These are phyloP conservation scores for Zhuqinia jingwanae DNA, from an alignment of 2,888 invertebrate genomes.

Conservation along the genomic window DNA sequence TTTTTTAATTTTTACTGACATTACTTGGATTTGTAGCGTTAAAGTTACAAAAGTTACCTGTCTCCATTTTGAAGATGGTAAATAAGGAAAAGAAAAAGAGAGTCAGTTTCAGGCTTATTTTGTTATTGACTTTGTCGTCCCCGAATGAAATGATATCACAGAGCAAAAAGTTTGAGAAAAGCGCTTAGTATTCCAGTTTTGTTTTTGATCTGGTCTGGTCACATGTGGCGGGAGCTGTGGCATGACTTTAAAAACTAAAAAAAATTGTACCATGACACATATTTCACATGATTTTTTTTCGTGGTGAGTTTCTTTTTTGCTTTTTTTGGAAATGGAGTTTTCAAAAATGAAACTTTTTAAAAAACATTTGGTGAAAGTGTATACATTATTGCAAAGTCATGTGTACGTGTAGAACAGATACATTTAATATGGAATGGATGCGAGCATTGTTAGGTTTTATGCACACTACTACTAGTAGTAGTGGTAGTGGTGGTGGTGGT, in stretches of 20 bases:
- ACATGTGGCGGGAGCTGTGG: not conserved
- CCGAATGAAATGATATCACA: not conserved
- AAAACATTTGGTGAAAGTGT: not conserved
- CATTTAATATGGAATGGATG: too few species aligned
- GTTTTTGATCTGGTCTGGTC: not conserved
- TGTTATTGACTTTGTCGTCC: too few species aligned
- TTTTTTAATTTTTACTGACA: too few species aligned
- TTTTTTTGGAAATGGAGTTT: not conserved
- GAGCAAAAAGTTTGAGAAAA: not conserved
- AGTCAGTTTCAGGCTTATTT: too few species aligned
- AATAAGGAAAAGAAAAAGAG: too few species aligned
- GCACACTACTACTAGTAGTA: not conserved
- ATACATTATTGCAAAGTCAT: not conserved
- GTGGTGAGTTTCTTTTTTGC: constrained; percentile 22
- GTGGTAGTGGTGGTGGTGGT: too few species aligned
- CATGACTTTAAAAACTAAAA: too few species aligned
- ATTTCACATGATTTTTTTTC: constrained; percentile 18
- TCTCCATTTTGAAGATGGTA: too few species aligned
- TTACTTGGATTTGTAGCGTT: too few species aligned
- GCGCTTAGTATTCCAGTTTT: constrained; percentile 1
- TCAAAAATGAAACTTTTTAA: not conserved
- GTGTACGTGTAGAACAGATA: too few species aligned
- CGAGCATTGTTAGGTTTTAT: too few species aligned
- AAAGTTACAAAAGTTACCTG: too few species aligned
- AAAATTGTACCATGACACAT: constrained; percentile 40